Percentiles rank a stretch among this genome's conserved stretches.
phyloP scores from a whole-genome alignment of 2,113 vertebrate genomes.

The Struthio camelus region DNA sequence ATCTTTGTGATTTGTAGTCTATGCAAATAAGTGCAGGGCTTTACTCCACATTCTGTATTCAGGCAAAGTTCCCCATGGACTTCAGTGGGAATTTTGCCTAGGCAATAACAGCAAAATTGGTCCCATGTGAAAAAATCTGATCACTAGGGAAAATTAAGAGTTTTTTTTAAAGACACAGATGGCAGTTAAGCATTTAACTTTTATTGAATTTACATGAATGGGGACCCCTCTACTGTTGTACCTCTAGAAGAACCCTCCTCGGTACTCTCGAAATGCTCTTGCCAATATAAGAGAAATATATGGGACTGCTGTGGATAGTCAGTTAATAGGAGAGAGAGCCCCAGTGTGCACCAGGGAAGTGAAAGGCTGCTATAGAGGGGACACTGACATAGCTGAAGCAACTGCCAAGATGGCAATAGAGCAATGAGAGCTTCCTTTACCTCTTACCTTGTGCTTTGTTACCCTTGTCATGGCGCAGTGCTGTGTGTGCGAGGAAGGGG shows the following conservation, averaged over 20 bases:
- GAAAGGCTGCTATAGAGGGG: background rate
- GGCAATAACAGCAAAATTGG: constrained; percentile 64
- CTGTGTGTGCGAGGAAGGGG: background rate
- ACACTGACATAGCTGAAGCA: background rate
- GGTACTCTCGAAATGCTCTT: background rate
- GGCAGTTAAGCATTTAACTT: constrained; percentile 56
- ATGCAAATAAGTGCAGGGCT: constrained; percentile 23
- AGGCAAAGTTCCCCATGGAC: constrained; percentile 34
- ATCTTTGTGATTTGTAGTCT: constrained; percentile 56
- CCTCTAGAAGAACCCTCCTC: background rate
- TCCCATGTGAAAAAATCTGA: constrained; percentile 41
- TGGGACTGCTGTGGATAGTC: accelerated
- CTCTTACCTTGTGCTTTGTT: background rate
- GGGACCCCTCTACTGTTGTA: constrained; percentile 41
- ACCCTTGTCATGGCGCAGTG: background rate
- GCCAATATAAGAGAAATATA: background rate
- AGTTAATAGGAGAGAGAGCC: background rate
- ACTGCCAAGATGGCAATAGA: background rate
- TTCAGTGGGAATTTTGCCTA: constrained; percentile 58
- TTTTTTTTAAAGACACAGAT: constrained; percentile 64
- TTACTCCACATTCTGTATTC: constrained; percentile 32
- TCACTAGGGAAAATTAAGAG: constrained; percentile 58
- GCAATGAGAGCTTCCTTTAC: background rate
- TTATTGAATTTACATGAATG: constrained; percentile 50
- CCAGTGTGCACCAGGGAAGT: background rate